phyloP scores from a whole-genome alignment of 2,797 vertebrate species.

The Trachurus trachurus region DNA sequence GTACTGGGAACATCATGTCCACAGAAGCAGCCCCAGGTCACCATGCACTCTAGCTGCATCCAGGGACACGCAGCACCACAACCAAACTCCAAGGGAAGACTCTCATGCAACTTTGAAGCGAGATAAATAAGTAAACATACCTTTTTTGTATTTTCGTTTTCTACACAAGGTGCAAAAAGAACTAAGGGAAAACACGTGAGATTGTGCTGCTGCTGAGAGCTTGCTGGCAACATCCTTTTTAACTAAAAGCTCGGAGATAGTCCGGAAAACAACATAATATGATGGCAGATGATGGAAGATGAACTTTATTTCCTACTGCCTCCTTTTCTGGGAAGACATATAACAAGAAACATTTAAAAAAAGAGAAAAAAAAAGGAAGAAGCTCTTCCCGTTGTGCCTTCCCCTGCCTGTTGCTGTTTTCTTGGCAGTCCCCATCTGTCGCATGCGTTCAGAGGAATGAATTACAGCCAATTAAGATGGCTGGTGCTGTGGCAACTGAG shows the following conservation, averaged over 20 bases:
- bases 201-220: slow-evolving; percentile 36
- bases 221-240: slow-evolving; percentile 60
- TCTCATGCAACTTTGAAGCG: slow-evolving; percentile 76
- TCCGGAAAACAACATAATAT: slow-evolving; percentile 28
- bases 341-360: slow-evolving; percentile 7
- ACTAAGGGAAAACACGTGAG: slow-evolving; percentile 17
- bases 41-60: slow-evolving; percentile 59
- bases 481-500: slow-evolving; percentile 55
- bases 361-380: not conserved
- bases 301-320: slow-evolving; percentile 38
- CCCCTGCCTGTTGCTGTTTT: slow-evolving; percentile 46
- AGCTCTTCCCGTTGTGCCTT: slow-evolving; percentile 35
- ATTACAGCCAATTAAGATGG: slow-evolving; percentile 73
- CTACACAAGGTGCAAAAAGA: slow-evolving; percentile 63
- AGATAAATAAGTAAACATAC: slow-evolving; percentile 78
- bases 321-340: slow-evolving; percentile 45
- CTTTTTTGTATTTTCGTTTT: slow-evolving; percentile 62
- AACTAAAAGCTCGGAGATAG: slow-evolving; percentile 51
- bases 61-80: slow-evolving; percentile 45
- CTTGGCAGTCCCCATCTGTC: slow-evolving; percentile 69
- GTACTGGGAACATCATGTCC: slow-evolving; percentile 54
- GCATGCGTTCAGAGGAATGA: slow-evolving; percentile 57
- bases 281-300: slow-evolving; percentile 36
- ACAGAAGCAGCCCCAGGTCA: slow-evolving; percentile 35
- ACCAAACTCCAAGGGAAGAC: slow-evolving; percentile 45